phyloP scores from a whole-genome alignment of 2,113 vertebrate genomes.

The Dromas ardeola region DNA sequence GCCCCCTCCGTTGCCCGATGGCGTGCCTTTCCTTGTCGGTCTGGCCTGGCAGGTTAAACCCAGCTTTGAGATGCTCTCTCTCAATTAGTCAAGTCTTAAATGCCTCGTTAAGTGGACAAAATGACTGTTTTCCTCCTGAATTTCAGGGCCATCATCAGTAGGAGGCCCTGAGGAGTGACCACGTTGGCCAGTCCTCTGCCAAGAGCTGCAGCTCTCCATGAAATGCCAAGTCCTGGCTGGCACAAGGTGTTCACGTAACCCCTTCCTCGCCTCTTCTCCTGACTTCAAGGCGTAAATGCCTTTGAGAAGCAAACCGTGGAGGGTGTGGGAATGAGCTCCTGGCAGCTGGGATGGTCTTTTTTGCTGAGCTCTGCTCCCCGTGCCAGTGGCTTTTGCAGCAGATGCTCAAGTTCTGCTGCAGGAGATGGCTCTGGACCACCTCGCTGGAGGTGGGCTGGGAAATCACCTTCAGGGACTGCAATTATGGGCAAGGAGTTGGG shows the following conservation, averaged over 20 bases:
- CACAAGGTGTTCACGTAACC: background rate
- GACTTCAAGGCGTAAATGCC: background rate
- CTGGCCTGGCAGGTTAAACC: background rate
- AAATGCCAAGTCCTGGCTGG: background rate
- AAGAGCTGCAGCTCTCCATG: background rate
- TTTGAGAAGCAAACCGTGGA: background rate
- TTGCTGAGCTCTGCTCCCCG: background rate
- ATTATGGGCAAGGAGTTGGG: rapidly evolving
- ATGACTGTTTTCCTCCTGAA: background rate
- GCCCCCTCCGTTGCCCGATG: background rate
- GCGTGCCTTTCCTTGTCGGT: background rate
- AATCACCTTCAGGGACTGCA: background rate
- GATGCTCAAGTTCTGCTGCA: background rate
- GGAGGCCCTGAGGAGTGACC: background rate
- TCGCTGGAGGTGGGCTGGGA: background rate
- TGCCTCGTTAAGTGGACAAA: background rate
- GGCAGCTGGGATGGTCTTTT: background rate
- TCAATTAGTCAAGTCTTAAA: background rate
- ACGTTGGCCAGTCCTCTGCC: rapidly evolving
- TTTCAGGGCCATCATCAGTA: rapidly evolving
- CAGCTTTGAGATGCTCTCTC: background rate
- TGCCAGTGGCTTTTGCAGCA: background rate
- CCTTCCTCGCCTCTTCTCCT: background rate
- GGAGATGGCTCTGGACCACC: background rate
- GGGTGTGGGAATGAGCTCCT: background rate